Percentiles rank a stretch among this genome's conserved stretches.
These are phyloP conservation scores for Heteromyza rotundicornis DNA, from an alignment of 2,888 invertebrate species.

Conservation along the genomic window DNA sequence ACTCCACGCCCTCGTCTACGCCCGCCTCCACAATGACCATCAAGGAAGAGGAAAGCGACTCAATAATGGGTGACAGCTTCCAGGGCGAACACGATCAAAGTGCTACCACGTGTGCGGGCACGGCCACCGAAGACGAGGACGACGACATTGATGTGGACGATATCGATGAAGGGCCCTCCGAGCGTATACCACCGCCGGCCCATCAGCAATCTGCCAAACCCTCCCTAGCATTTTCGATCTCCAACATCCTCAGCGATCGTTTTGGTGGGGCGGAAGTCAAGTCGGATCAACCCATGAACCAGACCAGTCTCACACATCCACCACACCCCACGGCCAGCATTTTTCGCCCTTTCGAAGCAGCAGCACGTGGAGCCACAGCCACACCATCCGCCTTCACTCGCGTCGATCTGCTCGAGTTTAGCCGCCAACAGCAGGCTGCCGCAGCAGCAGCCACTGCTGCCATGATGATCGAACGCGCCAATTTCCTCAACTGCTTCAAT, in stretches of 20 bases:
- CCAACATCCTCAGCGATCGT: slow-evolving; percentile 62
- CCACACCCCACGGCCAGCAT: slow-evolving; percentile 39
- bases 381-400: slow-evolving; percentile 60
- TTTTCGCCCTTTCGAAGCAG: slow-evolving; percentile 60
- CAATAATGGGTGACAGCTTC: slow-evolving; percentile 58
- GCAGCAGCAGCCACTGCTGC: slow-evolving; percentile 58
- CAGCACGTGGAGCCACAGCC: slow-evolving; percentile 34
- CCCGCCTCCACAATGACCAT: slow-evolving; percentile 48
- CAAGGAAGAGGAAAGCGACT: slow-evolving; percentile 60
- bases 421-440: slow-evolving; percentile 58
- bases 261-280: slow-evolving; percentile 49
- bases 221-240: slow-evolving; percentile 60
- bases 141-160: slow-evolving; percentile 51
- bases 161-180: slow-evolving; percentile 42
- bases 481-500: slow-evolving; percentile 60
- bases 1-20: slow-evolving; percentile 43
- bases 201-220: slow-evolving; percentile 57
- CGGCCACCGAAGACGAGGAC: slow-evolving; percentile 46
- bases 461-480: slow-evolving; percentile 60
- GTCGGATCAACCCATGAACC: slow-evolving; percentile 23
- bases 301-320: neutral
- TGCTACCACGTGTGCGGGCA: slow-evolving; percentile 10
- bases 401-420: slow-evolving; percentile 59
- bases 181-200: slow-evolving; percentile 51
- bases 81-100: slow-evolving; percentile 41